These are phyloP conservation scores for Venusia cambrica DNA, from an alignment of 2,888 invertebrate species.

Conservation along the genomic window DNA sequence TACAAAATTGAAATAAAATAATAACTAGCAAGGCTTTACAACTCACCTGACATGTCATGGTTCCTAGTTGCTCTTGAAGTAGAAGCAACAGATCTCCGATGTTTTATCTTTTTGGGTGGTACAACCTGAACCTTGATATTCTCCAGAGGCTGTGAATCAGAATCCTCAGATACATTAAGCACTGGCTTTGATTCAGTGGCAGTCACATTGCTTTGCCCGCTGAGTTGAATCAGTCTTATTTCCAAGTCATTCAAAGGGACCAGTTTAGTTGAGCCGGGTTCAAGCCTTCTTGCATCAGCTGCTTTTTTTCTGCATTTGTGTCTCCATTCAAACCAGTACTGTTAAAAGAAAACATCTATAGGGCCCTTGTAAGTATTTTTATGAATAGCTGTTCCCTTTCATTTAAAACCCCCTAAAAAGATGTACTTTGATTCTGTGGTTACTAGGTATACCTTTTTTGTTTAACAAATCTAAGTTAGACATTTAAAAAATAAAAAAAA, in stretches of 20 bases:
- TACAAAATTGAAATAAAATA: no score
- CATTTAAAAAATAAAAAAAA: no score
- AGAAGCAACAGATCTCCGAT: slow-evolving; percentile 21
- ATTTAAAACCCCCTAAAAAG: no score
- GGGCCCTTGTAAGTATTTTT: no score
- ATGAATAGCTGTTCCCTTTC: no score
- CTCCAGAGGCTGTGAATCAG: slow-evolving; percentile 53
- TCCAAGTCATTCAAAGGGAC: slow-evolving; percentile 62
- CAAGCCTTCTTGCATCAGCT: slow-evolving; percentile 49
- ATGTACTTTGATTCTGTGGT: no score
- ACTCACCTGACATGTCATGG: slow-evolving; percentile 9
- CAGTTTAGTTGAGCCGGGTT: slow-evolving; percentile 48
- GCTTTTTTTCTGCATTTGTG: slow-evolving; percentile 69
- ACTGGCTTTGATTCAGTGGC: slow-evolving; percentile 39
- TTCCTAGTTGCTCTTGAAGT: slow-evolving; percentile 9
- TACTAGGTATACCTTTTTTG: no score
- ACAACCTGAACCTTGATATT: slow-evolving; percentile 40
- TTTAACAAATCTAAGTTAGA: no score
- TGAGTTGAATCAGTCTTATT: slow-evolving; percentile 58
- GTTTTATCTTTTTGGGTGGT: slow-evolving; percentile 22
- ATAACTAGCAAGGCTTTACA: slow-evolving; percentile 4
- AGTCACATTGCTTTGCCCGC: slow-evolving; percentile 46
- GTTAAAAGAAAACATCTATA: slow-evolving; percentile 35
- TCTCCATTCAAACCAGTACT: slow-evolving; percentile 74
- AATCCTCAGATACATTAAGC: slow-evolving; percentile 51